phyloP scores from a whole-genome alignment of 2,797 vertebrate species.

The Acipenser transmontanus region DNA sequence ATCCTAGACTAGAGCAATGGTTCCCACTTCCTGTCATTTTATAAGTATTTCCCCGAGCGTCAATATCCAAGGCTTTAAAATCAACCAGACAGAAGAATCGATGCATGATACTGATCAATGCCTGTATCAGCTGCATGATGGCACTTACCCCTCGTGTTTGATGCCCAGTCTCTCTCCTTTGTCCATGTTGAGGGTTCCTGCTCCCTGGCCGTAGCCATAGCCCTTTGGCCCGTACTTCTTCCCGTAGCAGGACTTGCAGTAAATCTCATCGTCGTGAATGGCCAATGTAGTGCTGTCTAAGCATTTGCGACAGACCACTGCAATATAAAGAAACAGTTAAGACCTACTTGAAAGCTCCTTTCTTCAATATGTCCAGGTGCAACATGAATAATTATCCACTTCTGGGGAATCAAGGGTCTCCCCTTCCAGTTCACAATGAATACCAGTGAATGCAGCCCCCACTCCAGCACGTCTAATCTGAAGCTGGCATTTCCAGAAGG shows the following conservation, averaged over 20 bases:
- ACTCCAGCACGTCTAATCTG: no score
- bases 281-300: conserved; percentile 90
- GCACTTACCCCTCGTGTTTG: conserved; percentile 79
- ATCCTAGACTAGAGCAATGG: no score
- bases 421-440: not conserved
- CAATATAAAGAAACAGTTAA: conserved; percentile 12
- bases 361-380: not conserved
- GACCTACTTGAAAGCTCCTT: not conserved
- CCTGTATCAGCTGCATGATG: no score
- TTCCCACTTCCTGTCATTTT: no score
- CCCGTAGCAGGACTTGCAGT: conserved; percentile 92
- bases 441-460: no score
- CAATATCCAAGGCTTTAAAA: no score
- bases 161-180: conserved; percentile 87
- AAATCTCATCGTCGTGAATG: conserved; percentile 84
- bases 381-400: no score
- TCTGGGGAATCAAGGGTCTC: conserved; percentile 2
- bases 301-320: conserved; percentile 90
- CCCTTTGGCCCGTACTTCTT: conserved; percentile 95
- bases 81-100: no score
- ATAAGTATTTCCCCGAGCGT: no score
- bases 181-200: conserved; percentile 90
- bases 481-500: no score
- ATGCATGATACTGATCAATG: no score
- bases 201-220: conserved; percentile 89